Evolutionary conservation across 2,113 vertebrate species (phyloP), one percentile per base, ranked within the genome.

Genomic region (Addax nasomaculatus): DNA sequence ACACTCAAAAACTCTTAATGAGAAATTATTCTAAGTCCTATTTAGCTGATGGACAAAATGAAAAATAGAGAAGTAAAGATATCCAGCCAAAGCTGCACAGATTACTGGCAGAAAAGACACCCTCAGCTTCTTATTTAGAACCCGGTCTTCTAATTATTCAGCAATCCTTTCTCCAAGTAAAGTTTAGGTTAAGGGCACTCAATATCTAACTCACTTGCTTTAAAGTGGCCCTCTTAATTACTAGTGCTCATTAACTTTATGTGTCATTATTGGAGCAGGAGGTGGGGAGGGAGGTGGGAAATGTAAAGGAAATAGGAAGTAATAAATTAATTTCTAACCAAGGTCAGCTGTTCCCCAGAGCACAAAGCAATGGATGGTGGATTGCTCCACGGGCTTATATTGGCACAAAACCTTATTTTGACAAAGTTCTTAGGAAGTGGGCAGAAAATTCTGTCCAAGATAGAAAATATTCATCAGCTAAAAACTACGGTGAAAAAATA

Each of bases 301-400:
- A 90, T 85, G 60, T 36, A 73, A 97, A 97, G 87, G 95, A 97
- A 98, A 96, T 92, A 97, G 96, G 97, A 98, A 98, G 93, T 96
- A 97, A 96, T 97, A 93, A 97, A 98, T 97, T 95, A 93, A 97
- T 97, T 96, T 96, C 93, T 96, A 97, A 98, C 96, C 62, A 96
- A 95, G 92, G 94, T 97, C 97, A 98, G 86, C 96, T 95, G 84
- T 87, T 96, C 93, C 60, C 95, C 84, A 85, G 87, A 95, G 89
- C 45, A 47, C 87, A 96, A 80, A 96, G 93, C 58, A 80, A 93
- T 79, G 47, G n/a, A 58, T 58, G 57, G 60, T 14, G 5, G 70
- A 89, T 93, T 45, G 55, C 83, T 95, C 97, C 47, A 49, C 93
- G 84, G 95, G 81, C 84, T 97, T 86, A n/a, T 70, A 80, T 36